These are phyloP conservation scores for Pangasius krempfi DNA, from an alignment of 2,797 vertebrate species.

Conservation along the genomic window DNA sequence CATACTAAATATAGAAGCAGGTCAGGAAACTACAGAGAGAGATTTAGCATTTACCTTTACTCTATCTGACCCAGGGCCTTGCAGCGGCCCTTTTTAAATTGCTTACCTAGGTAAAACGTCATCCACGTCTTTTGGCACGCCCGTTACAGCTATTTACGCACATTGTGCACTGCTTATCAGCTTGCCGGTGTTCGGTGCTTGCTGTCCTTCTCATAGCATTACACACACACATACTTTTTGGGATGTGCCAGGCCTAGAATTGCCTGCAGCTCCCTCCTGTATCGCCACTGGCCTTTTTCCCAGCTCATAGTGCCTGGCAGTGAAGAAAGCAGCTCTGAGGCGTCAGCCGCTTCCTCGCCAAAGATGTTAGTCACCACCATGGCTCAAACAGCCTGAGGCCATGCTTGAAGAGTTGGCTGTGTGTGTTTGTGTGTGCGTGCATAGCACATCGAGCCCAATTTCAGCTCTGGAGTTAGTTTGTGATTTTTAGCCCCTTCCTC, in stretches of 20 bases:
- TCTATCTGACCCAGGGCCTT: constrained; percentile 40
- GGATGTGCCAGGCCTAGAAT: constrained; percentile 49
- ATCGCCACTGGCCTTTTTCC: constrained; percentile 60
- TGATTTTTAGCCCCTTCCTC: background rate
- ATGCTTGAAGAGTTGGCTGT: constrained; percentile 59
- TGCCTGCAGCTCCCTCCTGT: constrained; percentile 57
- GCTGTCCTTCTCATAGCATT: constrained; percentile 43
- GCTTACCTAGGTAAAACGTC: constrained; percentile 49
- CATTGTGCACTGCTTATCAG: constrained; percentile 47
- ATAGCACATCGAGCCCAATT: constrained; percentile 15
- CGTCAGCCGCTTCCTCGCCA: constrained; percentile 56
- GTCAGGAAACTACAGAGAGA: constrained; percentile 64
- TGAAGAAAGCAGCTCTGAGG: constrained; percentile 45
- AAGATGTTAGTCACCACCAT: constrained; percentile 60
- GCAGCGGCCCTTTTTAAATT: constrained; percentile 15
- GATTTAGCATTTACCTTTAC: constrained; percentile 65
- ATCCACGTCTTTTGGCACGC: constrained; percentile 54
- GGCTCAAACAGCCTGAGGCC: constrained; percentile 64
- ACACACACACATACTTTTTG: constrained; percentile 17
- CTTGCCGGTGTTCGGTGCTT: constrained; percentile 37
- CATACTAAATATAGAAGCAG: constrained; percentile 64
- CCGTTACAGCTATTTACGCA: constrained; percentile 46
- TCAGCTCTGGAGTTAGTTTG: constrained; percentile 43
- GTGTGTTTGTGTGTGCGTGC: constrained; percentile 25
- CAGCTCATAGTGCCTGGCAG: constrained; percentile 50